Evolutionary conservation across 1,140 invertebrate genomes (phyloP).

Genomic region (Drosophila nigrodunni): DNA sequence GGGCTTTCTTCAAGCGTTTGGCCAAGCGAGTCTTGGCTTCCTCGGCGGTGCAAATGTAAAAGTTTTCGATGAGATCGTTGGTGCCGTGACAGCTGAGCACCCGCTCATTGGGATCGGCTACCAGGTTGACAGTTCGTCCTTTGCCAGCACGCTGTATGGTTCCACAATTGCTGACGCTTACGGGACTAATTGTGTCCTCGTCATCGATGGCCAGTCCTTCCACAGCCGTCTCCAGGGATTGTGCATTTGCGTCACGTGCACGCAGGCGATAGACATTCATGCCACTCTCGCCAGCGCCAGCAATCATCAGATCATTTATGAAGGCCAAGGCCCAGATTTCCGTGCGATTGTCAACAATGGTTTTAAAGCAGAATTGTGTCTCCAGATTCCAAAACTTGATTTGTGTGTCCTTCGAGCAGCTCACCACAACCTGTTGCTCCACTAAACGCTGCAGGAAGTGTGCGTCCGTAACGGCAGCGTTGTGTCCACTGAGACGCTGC

Average conservation of each 20-base stretch:
- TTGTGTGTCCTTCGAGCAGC: conserved; percentile 96
- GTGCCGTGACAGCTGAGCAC: conserved; percentile 93
- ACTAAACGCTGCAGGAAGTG: conserved; percentile 89
- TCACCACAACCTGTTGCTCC: conserved; percentile 90
- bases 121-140: conserved; percentile 90
- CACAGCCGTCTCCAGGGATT: conserved; percentile 86
- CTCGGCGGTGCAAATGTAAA: conserved; percentile 90
- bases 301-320: conserved; percentile 92
- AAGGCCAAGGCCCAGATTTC: conserved; percentile 95
- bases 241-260: conserved; percentile 85
- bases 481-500: conserved; percentile 96
- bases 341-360: conserved; percentile 91
- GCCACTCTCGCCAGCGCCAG: conserved; percentile 93
- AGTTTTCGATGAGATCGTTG: conserved; percentile 93
- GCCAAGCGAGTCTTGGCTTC: conserved; percentile 89
- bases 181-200: conserved; percentile 86
- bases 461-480: conserved; percentile 94
- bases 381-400: conserved; percentile 99
- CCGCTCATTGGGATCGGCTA: conserved; percentile 88
- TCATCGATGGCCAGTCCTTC: conserved; percentile 84
- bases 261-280: conserved; percentile 92
- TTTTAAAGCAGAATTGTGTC: conserved; percentile 98
- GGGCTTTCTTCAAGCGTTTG: conserved; percentile 91
- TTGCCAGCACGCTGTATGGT: conserved; percentile 90
- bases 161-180: conserved; percentile 91